phyloP scores from a whole-genome alignment of 2,797 vertebrate genomes.

The Pseudochromis fuscus region DNA sequence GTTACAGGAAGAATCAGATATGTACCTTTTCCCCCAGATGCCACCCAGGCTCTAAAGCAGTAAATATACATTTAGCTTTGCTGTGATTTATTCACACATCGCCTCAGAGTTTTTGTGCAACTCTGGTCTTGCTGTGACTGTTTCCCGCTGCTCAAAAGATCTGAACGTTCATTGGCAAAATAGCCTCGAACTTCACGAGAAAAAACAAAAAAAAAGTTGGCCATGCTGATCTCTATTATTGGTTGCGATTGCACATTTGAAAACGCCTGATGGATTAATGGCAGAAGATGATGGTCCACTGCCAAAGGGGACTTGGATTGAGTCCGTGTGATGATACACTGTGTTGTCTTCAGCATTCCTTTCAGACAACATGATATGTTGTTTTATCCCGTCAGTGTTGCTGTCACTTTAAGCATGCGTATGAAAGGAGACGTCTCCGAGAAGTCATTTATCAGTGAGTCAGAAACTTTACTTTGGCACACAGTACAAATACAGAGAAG shows the following conservation, averaged over 20 bases:
- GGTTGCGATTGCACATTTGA: conserved; percentile 36
- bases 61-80: background rate
- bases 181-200: conserved; percentile 22
- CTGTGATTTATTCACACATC: conserved; percentile 29
- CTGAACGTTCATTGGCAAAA: conserved; percentile 32
- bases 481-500: conserved; percentile 9
- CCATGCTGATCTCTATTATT: conserved; percentile 49
- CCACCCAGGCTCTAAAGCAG: conserved; percentile 37
- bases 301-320: conserved; percentile 61
- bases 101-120: conserved; percentile 21
- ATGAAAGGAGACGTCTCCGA: conserved; percentile 34
- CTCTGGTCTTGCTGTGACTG: conserved; percentile 39
- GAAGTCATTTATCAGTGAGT: conserved; percentile 57
- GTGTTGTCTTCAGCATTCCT: conserved; percentile 61
- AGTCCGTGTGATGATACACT: conserved; percentile 37
- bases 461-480: conserved; percentile 63
- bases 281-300: conserved; percentile 75
- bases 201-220: conserved; percentile 53
- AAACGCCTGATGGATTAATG: conserved; percentile 71
- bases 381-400: conserved; percentile 36
- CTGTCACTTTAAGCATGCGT: conserved; percentile 44
- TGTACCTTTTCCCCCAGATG: conserved; percentile 1
- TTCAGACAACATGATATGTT: conserved; percentile 57
- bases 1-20: background rate
- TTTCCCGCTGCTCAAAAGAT: conserved; percentile 23